Evolutionary conservation across 2,888 invertebrate genomes (phyloP).

Genomic region (Dasypolia templi): DNA sequence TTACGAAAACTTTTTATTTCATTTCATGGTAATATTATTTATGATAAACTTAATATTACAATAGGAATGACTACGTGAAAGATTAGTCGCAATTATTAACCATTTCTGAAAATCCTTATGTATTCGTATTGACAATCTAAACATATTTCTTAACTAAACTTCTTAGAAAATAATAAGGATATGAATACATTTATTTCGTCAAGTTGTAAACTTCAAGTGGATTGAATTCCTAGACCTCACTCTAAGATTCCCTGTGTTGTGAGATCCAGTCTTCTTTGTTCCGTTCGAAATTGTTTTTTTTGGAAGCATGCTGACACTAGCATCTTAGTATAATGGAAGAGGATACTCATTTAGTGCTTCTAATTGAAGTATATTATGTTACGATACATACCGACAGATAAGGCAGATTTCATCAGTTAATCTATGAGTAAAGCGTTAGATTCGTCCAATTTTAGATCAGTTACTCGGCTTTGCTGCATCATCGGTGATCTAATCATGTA

Average conservation of each 20-base stretch:
- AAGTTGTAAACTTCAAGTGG: too few relatives aligned
- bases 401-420: conserved; percentile 77
- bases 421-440: conserved; percentile 80
- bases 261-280: too few relatives aligned
- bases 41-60: neutral
- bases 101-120: neutral
- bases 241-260: too few relatives aligned
- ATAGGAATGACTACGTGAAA: neutral
- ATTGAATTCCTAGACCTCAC: too few relatives aligned
- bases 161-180: conserved; percentile 12
- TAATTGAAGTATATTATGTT: conserved; percentile 59
- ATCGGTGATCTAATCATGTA: conserved; percentile 90
- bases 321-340: conserved; percentile 33
- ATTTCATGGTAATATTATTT: neutral
- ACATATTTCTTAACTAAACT: neutral
- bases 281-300: conserved; percentile 26
- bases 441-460: conserved; percentile 86
- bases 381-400: conserved; percentile 57
- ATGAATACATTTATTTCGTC: too few relatives aligned
- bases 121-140: neutral
- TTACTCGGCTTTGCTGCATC: conserved; percentile 88
- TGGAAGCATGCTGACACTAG: conserved; percentile 15
- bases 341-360: conserved; percentile 58
- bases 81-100: neutral
- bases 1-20: neutral